Evolutionary conservation across 92 coral and sea anemone species (phyloP), one percentile per base, ranked within the genome.

Genomic region (Actinernus sp.): DNA sequence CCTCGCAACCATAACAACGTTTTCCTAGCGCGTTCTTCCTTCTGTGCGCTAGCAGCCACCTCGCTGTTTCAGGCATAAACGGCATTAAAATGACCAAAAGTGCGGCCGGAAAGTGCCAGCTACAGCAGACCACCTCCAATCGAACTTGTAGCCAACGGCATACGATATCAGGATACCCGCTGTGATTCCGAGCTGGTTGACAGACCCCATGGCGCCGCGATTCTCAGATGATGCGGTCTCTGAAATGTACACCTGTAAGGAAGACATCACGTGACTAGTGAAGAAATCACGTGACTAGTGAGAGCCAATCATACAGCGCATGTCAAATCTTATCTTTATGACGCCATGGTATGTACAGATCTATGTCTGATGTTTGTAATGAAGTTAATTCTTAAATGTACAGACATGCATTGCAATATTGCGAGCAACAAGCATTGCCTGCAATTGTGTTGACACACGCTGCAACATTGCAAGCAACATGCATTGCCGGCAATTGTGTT

Each of bases 1-100:
- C 96, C 96, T 3, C 96, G 84, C 53, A 89, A 67, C 96, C 96
- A 89, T 12, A 4, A 56, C 22, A 89, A 63, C 2, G 86, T 69
- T 59, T 63, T 34, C 23, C 74, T 54, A 14, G 91, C 91, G 14
- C 68, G 71, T 41, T 73, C 65, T 3, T 84, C 91, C 36, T 75
- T 89, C 69, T 59, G 58, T 62, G 71, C 26, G 82, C 71, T 65
- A 89, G 46, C 55, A 79, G 85, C 96, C 96, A 89, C 14, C 96
- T 75, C 5, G 92, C 96, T 13, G 96, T 85, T 50, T 89, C 96
- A 2, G 96, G 96, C 96, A 84, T 84, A 32, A 89, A 74, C 1
- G 49, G 19, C 96, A 89, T 89, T 4, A 64, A 26, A 2, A 89
- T n/a, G 0, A 82, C 73, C 57, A 89, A 52, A 11, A 77, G 11